Evolutionary conservation across 2,888 invertebrate species (phyloP), one percentile per base, ranked within the genome.

Genomic region (Falcaria lacertinaria): DNA sequence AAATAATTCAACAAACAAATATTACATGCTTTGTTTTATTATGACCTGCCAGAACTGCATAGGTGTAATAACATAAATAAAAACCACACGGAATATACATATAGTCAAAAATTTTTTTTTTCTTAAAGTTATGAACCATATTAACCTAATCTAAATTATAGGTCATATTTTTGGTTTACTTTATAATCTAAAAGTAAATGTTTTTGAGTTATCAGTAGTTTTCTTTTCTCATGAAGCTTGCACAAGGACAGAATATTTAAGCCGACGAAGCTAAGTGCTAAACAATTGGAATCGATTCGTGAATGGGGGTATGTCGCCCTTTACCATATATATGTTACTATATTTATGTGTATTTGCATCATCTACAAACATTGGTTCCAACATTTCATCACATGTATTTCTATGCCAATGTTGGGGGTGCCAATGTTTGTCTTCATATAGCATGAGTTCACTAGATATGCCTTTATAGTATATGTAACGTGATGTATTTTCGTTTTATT

Each of bases 271-370:
- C 91, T 98, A 60, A 95, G 93, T 62, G 93, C 94, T 73, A 95
- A 95, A 77, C 98, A 98, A 80, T 91, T 97, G 71, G 94, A 95
- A 78, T 94, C 94, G 62, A 93, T 98, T 60, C 93, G 95, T 73
- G 95, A 96, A 82, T 91, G 94, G 85, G 97, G 97, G 97, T 97
- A 91, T 77, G 85, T 85, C 52, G 48, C 64, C 66, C 69, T 66
- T 57, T 46, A 56, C 56, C 16, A 44, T 58, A 44, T 68, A 57
- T 73, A 48, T 75, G 64, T 70, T 62, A 45, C 33, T 65, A 54
- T 65, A 55, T 61, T 59, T 64, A 62, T 67, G 57, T 70, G 61
- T 64, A 52, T 54, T 47, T 47, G 39, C 49, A 42, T 47, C 45
- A 44, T 55, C 35, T 7, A 37, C 47, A 15, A 50, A 64, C 60